phyloP scores from a whole-genome alignment of 2,113 vertebrate genomes.

The Willisornis vidua region DNA sequence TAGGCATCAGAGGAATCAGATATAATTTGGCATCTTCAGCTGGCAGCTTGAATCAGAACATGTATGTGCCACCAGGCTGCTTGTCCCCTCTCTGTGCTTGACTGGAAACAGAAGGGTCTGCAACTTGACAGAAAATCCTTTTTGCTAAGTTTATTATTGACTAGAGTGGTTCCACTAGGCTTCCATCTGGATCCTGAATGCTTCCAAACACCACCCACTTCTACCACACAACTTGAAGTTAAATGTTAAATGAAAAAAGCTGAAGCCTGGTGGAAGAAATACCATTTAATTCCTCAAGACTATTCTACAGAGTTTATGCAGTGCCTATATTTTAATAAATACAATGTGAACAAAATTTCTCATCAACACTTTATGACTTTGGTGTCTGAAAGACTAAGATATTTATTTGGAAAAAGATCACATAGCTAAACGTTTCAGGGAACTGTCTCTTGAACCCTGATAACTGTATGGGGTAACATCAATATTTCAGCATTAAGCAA shows the following conservation, averaged over 20 bases:
- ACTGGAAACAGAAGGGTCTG: conserved; percentile 39
- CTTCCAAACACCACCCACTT: conserved; percentile 33
- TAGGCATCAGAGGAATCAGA: conserved; percentile 2
- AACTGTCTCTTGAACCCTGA: not conserved
- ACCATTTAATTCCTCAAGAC: not conserved
- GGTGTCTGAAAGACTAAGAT: not conserved
- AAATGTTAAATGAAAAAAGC: conserved; percentile 13
- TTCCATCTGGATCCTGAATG: conserved; percentile 23
- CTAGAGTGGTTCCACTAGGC: not conserved
- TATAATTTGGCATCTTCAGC: not conserved
- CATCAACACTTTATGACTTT: not conserved
- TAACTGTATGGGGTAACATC: not conserved
- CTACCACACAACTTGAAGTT: not conserved
- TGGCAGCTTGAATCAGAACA: not conserved
- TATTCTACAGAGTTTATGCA: not conserved
- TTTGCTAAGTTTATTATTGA: conserved; percentile 45
- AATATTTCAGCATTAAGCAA: not conserved
- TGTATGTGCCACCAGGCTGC: not conserved
- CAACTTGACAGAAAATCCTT: conserved; percentile 5
- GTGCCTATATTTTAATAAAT: not conserved
- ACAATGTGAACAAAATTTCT: not conserved
- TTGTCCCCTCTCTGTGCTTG: not conserved
- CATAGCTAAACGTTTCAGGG: not conserved
- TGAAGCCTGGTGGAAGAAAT: not conserved
- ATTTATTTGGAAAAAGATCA: not conserved